Evolutionary conservation across 1,140 invertebrate genomes (phyloP).

Genomic region (Drosophila prosaltans): DNA sequence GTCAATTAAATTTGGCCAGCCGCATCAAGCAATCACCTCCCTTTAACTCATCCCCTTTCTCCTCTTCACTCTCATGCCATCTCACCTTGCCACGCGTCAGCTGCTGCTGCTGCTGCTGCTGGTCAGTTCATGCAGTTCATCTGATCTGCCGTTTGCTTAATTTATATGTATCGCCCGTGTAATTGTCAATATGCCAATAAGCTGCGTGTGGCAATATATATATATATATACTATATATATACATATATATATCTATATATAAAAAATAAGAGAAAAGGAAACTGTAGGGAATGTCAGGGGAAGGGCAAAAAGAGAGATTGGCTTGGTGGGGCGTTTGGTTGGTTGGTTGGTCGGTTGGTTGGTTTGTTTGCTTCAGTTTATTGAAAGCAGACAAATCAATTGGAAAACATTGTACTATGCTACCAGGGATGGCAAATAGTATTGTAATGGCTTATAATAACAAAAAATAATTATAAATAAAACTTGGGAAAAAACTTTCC

Average conservation of each 20-base stretch:
- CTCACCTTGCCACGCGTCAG: constrained; percentile 20
- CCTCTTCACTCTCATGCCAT: constrained; percentile 1
- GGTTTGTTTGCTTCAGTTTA: constrained; percentile 75
- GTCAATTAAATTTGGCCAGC: constrained; percentile 81
- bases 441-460: background rate
- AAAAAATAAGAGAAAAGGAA: background rate
- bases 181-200: constrained; percentile 82
- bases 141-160: constrained; percentile 73
- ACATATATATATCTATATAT: constrained; percentile 41
- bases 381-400: constrained; percentile 80
- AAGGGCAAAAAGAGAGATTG: constrained; percentile 17
- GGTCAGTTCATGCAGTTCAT: constrained; percentile 38
- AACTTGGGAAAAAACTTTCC: too few relatives aligned
- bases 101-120: constrained; percentile 24
- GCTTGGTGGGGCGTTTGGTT: background rate
- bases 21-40: constrained; percentile 66
- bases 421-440: constrained; percentile 43
- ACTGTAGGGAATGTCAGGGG: background rate
- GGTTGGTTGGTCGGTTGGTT: constrained; percentile 3
- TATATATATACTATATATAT: constrained; percentile 37
- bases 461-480: too few relatives aligned
- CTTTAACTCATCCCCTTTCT: constrained; percentile 20
- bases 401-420: constrained; percentile 50
- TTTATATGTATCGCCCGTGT: constrained; percentile 79
- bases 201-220: constrained; percentile 70